Base-by-base conservation (phyloP, 2,888 invertebrate genomes). In the Acronicta alni region DNA sequence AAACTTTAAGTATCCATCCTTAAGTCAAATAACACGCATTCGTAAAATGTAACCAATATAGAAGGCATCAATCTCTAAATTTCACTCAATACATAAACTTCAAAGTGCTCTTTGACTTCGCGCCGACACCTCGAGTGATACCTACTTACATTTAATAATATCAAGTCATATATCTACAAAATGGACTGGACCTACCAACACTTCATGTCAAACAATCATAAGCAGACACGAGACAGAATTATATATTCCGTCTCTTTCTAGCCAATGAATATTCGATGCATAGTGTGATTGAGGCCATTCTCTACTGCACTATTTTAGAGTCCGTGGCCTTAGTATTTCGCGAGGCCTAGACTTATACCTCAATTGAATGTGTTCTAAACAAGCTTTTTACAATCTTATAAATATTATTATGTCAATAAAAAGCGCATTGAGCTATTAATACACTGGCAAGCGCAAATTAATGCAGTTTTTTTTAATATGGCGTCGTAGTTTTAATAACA, bases 51-150 rank as follows among this genome's bases (percentile, higher is more conserved):
- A 35, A n/a, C 35, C 6, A n/a, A 0, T 35, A 30, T 35, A 23
- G 67, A 39, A 15, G 39, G 43, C 38, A 47, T 45, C 43, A 15
- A 38, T 17, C 35, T 57, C 37, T 45, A 43, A 52, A 51, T 30
- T 49, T 56, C 48, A 54, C 39, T 39, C 55, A 59, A 54, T 42
- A 51, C 32, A 54, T 20, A 42, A 39, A 44, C 26, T 43, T 41
- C 23, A 41, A 62, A 57, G 71, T 67, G 66, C 75, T 78, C 77
- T 30, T 30, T 8, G 12, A 30, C 54, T 47, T 41, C 6, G 37
- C 12, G 72, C 58, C 78, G 76, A 76, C 79, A 79, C 79, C 67
- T 75, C 39, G 30, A 48, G 62, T 68, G 65, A 60, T 58, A 61
- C 54, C 59, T 74, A 61, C 54, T 57, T 74, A 76, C 41, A 58